Evolutionary conservation across 1,140 invertebrate genomes (phyloP).

Genomic region (Hylaeus anthracinus): DNA sequence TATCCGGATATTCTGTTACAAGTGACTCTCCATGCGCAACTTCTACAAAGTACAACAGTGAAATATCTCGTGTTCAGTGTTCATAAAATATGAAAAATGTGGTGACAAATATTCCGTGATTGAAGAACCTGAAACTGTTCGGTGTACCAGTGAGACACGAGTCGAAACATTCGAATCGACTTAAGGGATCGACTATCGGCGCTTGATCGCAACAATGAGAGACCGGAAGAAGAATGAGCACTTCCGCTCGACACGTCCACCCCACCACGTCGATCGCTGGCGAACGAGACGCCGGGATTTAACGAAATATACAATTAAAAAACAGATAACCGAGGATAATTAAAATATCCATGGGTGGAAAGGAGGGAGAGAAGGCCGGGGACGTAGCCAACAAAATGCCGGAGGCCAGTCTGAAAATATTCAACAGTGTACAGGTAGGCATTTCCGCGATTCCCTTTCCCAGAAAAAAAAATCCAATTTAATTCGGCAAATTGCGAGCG

Average conservation of each 20-base stretch:
- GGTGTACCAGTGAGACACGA: background rate
- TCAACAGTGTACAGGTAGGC: constrained; percentile 61
- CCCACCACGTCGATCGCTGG: constrained; percentile 23
- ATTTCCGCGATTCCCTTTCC: background rate
- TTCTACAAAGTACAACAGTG: background rate
- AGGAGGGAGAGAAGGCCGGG: constrained; percentile 10
- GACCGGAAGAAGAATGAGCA: constrained; percentile 25
- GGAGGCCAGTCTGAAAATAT: constrained; percentile 59
- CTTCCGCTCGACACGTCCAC: constrained; percentile 7
- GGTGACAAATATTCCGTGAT: background rate
- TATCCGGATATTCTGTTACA: no score
- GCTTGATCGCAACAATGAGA: constrained; percentile 5
- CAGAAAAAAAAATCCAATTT: background rate
- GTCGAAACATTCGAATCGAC: background rate
- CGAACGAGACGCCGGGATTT: constrained; percentile 39
- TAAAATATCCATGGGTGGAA: constrained; percentile 41
- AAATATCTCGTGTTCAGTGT: background rate
- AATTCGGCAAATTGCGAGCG: background rate
- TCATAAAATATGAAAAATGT: background rate
- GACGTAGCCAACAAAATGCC: constrained; percentile 50
- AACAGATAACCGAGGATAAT: constrained; percentile 27
- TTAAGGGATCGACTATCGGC: background rate
- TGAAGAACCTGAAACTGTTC: no score
- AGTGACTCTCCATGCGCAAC: background rate
- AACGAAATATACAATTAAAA: constrained; percentile 40